Evolutionary conservation across 2,797 vertebrate species (phyloP).

Genomic region (Jordanella pulchra): DNA sequence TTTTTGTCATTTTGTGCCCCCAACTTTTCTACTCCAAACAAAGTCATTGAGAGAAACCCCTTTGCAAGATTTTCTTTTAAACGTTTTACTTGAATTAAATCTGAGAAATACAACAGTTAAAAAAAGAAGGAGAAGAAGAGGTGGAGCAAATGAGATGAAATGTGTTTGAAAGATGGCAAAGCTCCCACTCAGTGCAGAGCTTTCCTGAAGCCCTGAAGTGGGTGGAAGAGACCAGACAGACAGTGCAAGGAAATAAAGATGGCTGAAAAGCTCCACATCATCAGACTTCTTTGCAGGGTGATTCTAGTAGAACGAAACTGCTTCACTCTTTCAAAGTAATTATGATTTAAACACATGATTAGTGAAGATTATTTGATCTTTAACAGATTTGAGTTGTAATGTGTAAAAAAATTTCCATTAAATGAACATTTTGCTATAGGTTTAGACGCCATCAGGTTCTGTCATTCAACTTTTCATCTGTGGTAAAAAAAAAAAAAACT

Average conservation of each 20-base stretch:
- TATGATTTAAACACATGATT: neutral
- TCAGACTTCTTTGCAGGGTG: constrained; percentile 38
- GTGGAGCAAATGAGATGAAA: constrained; percentile 68
- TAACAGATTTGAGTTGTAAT: neutral
- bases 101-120: constrained; percentile 16
- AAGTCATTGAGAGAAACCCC: constrained; percentile 66
- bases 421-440: neutral
- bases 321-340: too few species aligned
- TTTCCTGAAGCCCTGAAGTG: constrained; percentile 50
- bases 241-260: constrained; percentile 64
- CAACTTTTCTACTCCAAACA: constrained; percentile 52
- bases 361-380: neutral
- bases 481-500: too few species aligned
- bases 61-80: constrained; percentile 48
- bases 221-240: constrained; percentile 53
- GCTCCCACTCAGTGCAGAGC: constrained; percentile 63
- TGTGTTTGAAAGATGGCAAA: constrained; percentile 80
- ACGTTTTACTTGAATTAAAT: constrained; percentile 51
- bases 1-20: neutral
- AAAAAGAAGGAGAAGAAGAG: constrained; percentile 32
- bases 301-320: constrained; percentile 11
- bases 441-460: neutral
- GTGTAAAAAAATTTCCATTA: too few species aligned
- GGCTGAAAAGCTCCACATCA: constrained; percentile 75
- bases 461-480: neutral